Base-by-base conservation (phyloP, 1,140 invertebrate species). In the Drosophila takahashii region DNA sequence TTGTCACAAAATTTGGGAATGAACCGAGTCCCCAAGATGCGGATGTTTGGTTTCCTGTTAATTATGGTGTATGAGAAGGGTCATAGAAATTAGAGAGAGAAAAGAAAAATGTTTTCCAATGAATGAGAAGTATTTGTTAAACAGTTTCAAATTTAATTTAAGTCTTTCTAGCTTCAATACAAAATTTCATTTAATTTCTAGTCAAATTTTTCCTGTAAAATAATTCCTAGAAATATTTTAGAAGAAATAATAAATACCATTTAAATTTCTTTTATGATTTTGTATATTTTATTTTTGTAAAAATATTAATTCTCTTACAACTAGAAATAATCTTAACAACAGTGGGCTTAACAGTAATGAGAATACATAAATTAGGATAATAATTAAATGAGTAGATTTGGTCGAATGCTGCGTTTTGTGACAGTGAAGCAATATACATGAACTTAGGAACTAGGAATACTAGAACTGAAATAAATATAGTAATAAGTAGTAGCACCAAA, bases 341-440 rank as follows among this genome's bases (percentile, higher is more conserved):
- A 81, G 52, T 60, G 60, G 9, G 11, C 51, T 56, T 79, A 79
- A 69, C n/a, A 59, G 0, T 66, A 69, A 13, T 73, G 34, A 67
- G 65, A 74, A 42, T 70, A 65, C 16, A 65, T 77, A 70, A 73
- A 60, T 48, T 52, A 67, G 10, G 39, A 8, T 50, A 74, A 41
- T 26, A 74, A 26, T 53, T 86, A 86, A 86, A 75, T 74, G 54
- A 58, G 59, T 69, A 57, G 42, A 77, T 89, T 89, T 89, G 84
- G 84, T 89, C 61, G 80, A 69, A 74, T 89, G 84, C 84, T 85
- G 81, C 84, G 58, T 87, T 22, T 22, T 22, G 83, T 73, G 67
- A 70, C 58, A 48, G 64, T 64, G 64, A 13, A 51, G 44, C 58
- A 87, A 89, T 89, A 27, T 89, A 89, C 84, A 89, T 15, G 69